Evolutionary conservation across 1,140 invertebrate genomes (phyloP).

Genomic region (Drosophila bifasciata): DNA sequence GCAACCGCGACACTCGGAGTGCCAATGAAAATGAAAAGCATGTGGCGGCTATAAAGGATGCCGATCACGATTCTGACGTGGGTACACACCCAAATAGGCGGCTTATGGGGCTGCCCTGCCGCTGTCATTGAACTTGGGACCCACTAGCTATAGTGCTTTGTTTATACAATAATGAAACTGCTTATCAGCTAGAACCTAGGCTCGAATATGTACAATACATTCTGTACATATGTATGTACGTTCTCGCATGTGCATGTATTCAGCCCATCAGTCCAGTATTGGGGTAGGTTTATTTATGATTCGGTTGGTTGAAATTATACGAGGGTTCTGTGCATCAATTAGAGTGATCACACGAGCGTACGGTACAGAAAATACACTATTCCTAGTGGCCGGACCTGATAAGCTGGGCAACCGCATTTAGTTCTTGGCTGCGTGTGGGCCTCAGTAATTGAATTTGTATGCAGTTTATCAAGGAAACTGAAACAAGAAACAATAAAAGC

Average conservation of each 20-base stretch:
- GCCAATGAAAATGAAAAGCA: slow-evolving; percentile 36
- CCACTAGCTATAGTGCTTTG: slow-evolving; percentile 6
- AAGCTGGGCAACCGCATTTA: slow-evolving; percentile 43
- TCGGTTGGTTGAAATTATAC: slow-evolving; percentile 46
- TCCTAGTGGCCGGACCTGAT: slow-evolving; percentile 31
- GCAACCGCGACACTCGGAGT: neutral
- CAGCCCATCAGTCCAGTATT: slow-evolving; percentile 22
- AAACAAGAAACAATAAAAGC: slow-evolving; percentile 62
- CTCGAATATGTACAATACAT: slow-evolving; percentile 3
- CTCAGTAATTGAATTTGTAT: slow-evolving; percentile 63
- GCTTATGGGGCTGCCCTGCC: neutral
- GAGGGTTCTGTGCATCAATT: slow-evolving; percentile 61
- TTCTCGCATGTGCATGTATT: neutral
- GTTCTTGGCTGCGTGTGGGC: slow-evolving; percentile 9
- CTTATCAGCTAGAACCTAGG: slow-evolving; percentile 55
- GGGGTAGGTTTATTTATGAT: slow-evolving; percentile 69
- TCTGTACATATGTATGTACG: neutral
- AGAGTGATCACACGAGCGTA: slow-evolving; percentile 39
- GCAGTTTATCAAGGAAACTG: slow-evolving; percentile 69
- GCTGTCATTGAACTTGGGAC: slow-evolving; percentile 65
- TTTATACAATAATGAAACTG: slow-evolving; percentile 34
- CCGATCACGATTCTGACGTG: slow-evolving; percentile 31
- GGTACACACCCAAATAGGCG: slow-evolving; percentile 8
- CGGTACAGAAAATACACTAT: neutral
- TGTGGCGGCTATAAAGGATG: slow-evolving; percentile 47